These are phyloP conservation scores for Neofelis nebulosa DNA, from an alignment of 2,113 vertebrate species.

Conservation along the genomic window DNA sequence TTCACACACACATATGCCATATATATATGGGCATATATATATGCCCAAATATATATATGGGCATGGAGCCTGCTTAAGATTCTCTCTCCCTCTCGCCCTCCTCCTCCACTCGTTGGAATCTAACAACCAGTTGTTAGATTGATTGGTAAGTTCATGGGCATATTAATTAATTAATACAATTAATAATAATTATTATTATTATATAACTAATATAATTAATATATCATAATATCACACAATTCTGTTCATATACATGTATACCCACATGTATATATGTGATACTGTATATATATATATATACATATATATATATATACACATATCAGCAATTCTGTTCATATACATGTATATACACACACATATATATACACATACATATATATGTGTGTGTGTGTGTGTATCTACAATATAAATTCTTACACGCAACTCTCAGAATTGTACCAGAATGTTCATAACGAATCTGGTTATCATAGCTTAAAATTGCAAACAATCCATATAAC, in stretches of 20 bases:
- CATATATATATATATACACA: background rate
- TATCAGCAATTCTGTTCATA: background rate
- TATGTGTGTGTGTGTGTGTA: too few relatives aligned
- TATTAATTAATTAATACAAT: too few relatives aligned
- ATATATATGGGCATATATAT: background rate
- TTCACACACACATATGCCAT: background rate
- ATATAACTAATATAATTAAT: too few relatives aligned
- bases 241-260: background rate
- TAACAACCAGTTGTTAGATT: too few relatives aligned
- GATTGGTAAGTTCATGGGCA: too few relatives aligned
- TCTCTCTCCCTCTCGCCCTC: too few relatives aligned
- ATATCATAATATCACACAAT: too few relatives aligned
- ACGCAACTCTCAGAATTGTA: background rate
- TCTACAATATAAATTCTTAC: background rate
- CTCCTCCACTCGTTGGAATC: too few relatives aligned
- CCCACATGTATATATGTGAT: background rate
- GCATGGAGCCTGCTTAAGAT: too few relatives aligned
- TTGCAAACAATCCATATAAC: background rate
- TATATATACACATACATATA: background rate
- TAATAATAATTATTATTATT: too few relatives aligned
- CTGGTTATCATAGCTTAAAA: background rate
- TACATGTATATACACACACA: background rate
- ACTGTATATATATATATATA: background rate
- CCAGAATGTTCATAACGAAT: background rate
- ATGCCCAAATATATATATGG: fast-evolving